phyloP scores from a whole-genome alignment of 2,888 invertebrate genomes.

The Beris chalybata region DNA sequence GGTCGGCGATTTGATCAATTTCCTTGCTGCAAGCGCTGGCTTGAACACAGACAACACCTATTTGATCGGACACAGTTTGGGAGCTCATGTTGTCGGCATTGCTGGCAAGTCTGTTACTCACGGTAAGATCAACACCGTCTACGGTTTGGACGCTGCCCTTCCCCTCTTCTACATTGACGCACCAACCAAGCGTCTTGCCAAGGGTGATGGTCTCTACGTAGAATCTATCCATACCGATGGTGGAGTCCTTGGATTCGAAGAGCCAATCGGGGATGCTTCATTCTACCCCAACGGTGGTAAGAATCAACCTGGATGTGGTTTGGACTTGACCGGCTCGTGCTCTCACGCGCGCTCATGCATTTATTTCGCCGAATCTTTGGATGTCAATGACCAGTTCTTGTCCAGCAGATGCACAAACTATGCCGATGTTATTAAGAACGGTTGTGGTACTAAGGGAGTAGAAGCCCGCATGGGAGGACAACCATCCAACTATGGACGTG shows the following conservation, averaged over 20 bases:
- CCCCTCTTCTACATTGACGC: constrained; percentile 44
- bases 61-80: constrained; percentile 63
- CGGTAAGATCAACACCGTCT: constrained; percentile 60
- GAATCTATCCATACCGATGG: constrained; percentile 45
- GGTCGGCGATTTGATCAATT: constrained; percentile 47
- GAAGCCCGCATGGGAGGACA: constrained; percentile 34
- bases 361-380: constrained; percentile 37
- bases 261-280: constrained; percentile 42
- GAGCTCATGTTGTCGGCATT: constrained; percentile 62
- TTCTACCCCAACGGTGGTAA: constrained; percentile 46
- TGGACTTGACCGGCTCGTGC: constrained; percentile 33
- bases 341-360: constrained; percentile 35
- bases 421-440: background rate
- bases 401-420: constrained; percentile 1
- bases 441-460: constrained; percentile 33
- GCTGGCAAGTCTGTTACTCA: constrained; percentile 60
- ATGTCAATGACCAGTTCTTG: background rate
- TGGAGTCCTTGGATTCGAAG: constrained; percentile 40
- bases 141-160: constrained; percentile 49
- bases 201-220: constrained; percentile 41
- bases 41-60: constrained; percentile 57
- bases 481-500: constrained; percentile 32
- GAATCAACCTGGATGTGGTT: constrained; percentile 44
- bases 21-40: constrained; percentile 57
- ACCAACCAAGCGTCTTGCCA: constrained; percentile 39